phyloP scores from a whole-genome alignment of 2,113 vertebrate species.

The Mirounga angustirostris region DNA sequence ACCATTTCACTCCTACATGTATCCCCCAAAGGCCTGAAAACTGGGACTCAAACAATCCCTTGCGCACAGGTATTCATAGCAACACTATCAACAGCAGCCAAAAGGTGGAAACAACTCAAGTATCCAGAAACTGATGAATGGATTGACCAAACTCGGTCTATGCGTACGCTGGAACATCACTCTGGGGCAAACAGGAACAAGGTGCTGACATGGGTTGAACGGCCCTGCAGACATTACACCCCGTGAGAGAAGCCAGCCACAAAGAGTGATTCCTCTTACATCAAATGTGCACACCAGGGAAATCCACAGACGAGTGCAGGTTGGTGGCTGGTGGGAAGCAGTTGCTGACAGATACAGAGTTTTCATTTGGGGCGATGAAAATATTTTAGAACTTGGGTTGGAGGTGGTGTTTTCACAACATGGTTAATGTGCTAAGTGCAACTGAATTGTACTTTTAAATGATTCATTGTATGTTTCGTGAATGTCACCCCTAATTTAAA shows the following conservation, averaged over 20 bases:
- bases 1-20: not conserved
- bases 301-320: too few species aligned
- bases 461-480: not conserved
- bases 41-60: not conserved
- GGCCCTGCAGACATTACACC: not conserved
- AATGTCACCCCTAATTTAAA: not conserved
- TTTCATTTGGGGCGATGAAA: not conserved
- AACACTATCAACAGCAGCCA: not conserved
- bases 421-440: not conserved
- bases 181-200: not conserved
- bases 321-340: fast-evolving
- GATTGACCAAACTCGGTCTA: not conserved
- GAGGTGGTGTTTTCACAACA: not conserved
- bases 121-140: not conserved
- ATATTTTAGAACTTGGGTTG: not conserved
- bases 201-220: too few species aligned
- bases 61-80: not conserved
- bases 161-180: fast-evolving
- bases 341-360: not conserved
- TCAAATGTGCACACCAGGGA: not conserved
- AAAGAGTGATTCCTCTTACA: too few species aligned
- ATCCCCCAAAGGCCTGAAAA: not conserved
- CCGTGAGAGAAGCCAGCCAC: not conserved
- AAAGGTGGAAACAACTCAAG: not conserved
- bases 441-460: not conserved